These are phyloP conservation scores for Drosophila athabasca DNA, from an alignment of 1,140 invertebrate species.

Conservation along the genomic window DNA sequence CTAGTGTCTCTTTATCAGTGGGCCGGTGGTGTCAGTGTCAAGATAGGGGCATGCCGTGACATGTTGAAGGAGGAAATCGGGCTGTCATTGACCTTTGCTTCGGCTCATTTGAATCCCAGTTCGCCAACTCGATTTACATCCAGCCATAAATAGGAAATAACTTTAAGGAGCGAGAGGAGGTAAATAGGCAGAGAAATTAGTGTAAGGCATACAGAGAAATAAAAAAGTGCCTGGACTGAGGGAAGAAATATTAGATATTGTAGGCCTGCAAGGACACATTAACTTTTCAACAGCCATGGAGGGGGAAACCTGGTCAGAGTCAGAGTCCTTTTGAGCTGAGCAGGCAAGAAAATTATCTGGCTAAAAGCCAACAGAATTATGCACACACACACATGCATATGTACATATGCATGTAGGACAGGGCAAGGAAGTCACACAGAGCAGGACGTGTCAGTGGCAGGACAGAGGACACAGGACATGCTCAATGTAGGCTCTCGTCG, in stretches of 20 bases:
- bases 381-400: conserved; percentile 24
- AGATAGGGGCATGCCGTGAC: too few relatives aligned
- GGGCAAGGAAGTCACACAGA: conserved; percentile 20
- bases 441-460: conserved; percentile 40
- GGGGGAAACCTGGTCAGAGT: conserved; percentile 2
- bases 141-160: background rate
- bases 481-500: conserved; percentile 53
- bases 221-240: background rate
- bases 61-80: too few relatives aligned
- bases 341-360: conserved; percentile 63
- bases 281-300: conserved; percentile 52
- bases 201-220: background rate
- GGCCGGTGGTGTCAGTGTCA: too few relatives aligned
- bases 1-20: too few relatives aligned
- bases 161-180: too few relatives aligned
- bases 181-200: background rate
- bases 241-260: conserved; percentile 47
- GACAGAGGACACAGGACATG: conserved; percentile 34
- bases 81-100: too few relatives aligned
- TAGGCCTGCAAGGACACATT: conserved; percentile 55
- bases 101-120: too few relatives aligned
- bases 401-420: conserved; percentile 2
- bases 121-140: background rate
- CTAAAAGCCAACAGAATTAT: conserved; percentile 62
- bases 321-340: conserved; percentile 41